A percentile compares a stretch with the other conserved stretches of the same genome.
These are phyloP conservation scores for Chymomyza procnemis DNA, from an alignment of 2,888 invertebrate species.

Conservation along the genomic window DNA sequence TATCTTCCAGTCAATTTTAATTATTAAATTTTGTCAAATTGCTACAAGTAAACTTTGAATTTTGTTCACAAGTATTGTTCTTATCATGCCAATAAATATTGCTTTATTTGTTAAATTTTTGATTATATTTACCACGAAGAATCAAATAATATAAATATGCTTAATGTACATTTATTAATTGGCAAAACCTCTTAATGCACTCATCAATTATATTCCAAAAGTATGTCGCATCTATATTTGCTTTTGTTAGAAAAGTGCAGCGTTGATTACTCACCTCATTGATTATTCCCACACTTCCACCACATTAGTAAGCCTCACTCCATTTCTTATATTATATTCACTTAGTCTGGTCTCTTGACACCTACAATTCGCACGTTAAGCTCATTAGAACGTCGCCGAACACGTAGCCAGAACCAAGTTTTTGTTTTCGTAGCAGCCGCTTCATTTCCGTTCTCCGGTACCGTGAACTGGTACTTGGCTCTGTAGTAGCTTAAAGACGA, in stretches of 20 bases:
- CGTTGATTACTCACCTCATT: neutral
- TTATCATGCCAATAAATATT: too few relatives aligned
- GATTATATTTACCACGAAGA: too few relatives aligned
- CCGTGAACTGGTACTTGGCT: constrained; percentile 20
- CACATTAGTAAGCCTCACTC: neutral
- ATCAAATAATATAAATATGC: too few relatives aligned
- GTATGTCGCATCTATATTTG: neutral
- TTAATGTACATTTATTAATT: too few relatives aligned
- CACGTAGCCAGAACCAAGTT: constrained; percentile 40
- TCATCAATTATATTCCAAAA: neutral
- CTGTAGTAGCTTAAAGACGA: constrained; percentile 36
- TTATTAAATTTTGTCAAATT: too few relatives aligned
- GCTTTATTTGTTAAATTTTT: too few relatives aligned
- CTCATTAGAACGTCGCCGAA: constrained; percentile 37
- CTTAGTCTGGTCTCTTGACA: constrained; percentile 52
- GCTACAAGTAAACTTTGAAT: too few relatives aligned
- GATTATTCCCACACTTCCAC: neutral
- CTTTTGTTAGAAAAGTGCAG: neutral
- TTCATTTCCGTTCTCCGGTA: constrained; percentile 49
- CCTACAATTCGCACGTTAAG: constrained; percentile 47
- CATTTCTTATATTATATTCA: neutral
- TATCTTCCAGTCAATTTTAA: too few relatives aligned
- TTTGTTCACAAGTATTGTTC: too few relatives aligned
- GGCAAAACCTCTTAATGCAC: too few relatives aligned
- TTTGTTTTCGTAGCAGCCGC: neutral